Base-by-base conservation (phyloP, 2,113 vertebrate species). In the Nyctibius bracteatus region DNA sequence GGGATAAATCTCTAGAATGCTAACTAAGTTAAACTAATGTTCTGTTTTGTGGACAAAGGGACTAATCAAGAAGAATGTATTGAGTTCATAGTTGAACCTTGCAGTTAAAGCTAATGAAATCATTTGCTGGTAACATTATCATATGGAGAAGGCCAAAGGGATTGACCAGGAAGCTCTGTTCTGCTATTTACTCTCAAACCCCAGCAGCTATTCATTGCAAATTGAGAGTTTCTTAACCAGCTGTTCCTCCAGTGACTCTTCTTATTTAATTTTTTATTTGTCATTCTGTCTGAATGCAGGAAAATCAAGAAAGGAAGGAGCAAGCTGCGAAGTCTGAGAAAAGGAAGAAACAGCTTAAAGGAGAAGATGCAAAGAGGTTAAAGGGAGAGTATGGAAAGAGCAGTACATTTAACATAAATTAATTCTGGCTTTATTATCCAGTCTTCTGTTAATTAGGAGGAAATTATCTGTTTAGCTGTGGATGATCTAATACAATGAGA, bases 271-370 rank as follows among this genome's bases (percentile, higher is more conserved):
- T 19, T 73, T 57, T 83, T 17, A 39, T 86, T 83, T 92, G 9
- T 59, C 14, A 14, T 86, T 94, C 55, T 92, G 4, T 94, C 73
- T 74, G 41, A 89, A 55, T 65, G 9, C 97, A 99, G 99, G 99
- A 99, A 94, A 99, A 99, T 95, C 98, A 98, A 97, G 98, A 97
- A 58, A 98, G 98, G 63, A 99, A 98, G 92, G 98, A 99, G 54
- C 98, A 98, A 96, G 97, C 96, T 22, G 98, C 97, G 17, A 99
- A 98, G 92, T 98, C 98, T 3, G 99, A 99, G 97, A 99, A 98
- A 96, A 98, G 99, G 94, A 99, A 99, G 97, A 98, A 98, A 96
- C 97, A 98, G 92, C 97, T 99, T 97, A 98, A 97, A 35, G 98
- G 98, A 68, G 99, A 99, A 75, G 98, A 99, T 52, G 98, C 98